These are phyloP conservation scores for Thalassarche chlororhynchos DNA, from an alignment of 2,113 vertebrate species.

Conservation along the genomic window DNA sequence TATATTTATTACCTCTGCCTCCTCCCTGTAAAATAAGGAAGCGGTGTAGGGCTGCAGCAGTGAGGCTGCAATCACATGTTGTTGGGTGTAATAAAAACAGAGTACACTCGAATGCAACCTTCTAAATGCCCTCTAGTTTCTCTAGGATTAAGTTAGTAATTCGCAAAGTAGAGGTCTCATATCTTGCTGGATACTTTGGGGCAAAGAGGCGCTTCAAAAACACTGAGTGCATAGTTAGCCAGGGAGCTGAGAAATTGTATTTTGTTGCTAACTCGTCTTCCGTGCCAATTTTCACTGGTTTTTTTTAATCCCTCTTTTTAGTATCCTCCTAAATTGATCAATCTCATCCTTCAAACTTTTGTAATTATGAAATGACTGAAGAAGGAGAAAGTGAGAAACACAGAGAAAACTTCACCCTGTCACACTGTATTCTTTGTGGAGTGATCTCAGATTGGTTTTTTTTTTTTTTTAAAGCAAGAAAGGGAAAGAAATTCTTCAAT, in stretches of 20 bases:
- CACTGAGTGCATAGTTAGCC: not conserved
- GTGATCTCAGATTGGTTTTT: not conserved
- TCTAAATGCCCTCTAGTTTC: not conserved
- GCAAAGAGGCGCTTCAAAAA: not conserved
- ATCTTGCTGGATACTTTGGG: not conserved
- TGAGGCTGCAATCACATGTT: not conserved
- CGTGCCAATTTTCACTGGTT: fast-evolving
- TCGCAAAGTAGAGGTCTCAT: not conserved
- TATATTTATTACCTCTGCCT: not conserved
- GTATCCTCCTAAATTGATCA: not conserved
- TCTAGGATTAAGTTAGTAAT: not conserved
- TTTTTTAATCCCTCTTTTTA: not conserved
- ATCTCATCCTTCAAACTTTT: not conserved
- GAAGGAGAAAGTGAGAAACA: not conserved
- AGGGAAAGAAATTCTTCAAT: not conserved
- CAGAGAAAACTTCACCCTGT: not conserved
- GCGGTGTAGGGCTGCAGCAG: fast-evolving
- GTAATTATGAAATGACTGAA: not conserved
- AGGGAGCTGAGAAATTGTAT: not conserved
- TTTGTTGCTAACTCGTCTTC: not conserved
- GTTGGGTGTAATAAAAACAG: not conserved
- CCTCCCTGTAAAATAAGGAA: not conserved
- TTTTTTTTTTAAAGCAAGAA: not conserved
- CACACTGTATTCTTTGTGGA: not conserved
- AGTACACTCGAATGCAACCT: not conserved